Base-by-base conservation (phyloP, 2,888 invertebrate species). In the Sceliomorpha sp. region DNA sequence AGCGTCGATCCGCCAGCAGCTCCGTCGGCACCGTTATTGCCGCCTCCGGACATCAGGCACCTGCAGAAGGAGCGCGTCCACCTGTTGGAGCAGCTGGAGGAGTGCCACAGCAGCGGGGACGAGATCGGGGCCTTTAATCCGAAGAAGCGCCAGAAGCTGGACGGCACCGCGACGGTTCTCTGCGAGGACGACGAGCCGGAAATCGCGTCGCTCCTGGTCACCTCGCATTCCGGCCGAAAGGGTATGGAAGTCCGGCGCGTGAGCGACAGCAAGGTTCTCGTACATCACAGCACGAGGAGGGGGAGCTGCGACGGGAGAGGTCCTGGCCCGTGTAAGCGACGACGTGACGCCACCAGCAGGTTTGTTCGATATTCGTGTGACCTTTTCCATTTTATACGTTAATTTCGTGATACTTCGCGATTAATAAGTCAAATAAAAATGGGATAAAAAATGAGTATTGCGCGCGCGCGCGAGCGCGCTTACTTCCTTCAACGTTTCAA, bases 51-150 rank as follows among this genome's bases (percentile, higher is more conserved):
- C 86, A 92, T 93, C 76, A 89, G 93, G 77, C 91, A 91, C 81
- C 89, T 93, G 74, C 93, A 93, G 84, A 93, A 93, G 83, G 93
- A 93, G 83, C 90, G 93, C 45, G 92, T 92, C 42, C 92, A 92
- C 82, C 89, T 93, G 62, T 89, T 93, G 74, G 93, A 93, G 85
- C 93, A 93, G 84, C 90, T 92, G 79, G 92, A 93, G 81, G 93
- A 93, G 80, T 92, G 92, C 89, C 91, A 91, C 78, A 93, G 93
- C 85, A 92, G 92, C 81, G 93, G 93, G 69, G 93, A 93, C 86
- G 93, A 93, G 83, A 83, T 91, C 76, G 82, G 82, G 27, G 81
- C 80, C 32, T 90, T 92, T 73, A 91, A 91, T 76, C 92, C 93
- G 63, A 92, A 92, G 82, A 93, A 93, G 85, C 90, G 93, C 66